phyloP scores from a whole-genome alignment of 2,113 vertebrate genomes.

The Panthera leo region DNA sequence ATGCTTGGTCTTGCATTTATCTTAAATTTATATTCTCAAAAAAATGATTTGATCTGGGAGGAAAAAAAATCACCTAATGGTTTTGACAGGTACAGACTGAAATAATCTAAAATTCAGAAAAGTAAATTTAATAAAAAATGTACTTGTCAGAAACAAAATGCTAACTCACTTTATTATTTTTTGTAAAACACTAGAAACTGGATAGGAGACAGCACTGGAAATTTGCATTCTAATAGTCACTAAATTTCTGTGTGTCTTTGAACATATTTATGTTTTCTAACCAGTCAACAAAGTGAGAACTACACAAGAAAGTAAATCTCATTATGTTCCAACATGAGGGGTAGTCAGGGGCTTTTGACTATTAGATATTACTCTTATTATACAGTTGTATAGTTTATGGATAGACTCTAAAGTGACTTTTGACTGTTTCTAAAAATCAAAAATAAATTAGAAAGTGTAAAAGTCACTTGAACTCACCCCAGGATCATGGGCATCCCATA shows the following conservation, averaged over 20 bases:
- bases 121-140: slow-evolving; percentile 3
- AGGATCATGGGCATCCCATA: not conserved
- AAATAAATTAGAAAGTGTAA: not conserved
- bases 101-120: slow-evolving; percentile 27
- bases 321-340: not conserved
- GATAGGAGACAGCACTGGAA: not conserved
- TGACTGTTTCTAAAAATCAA: not conserved
- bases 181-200: not conserved
- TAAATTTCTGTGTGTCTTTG: not conserved
- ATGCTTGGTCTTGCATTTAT: not conserved
- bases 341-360: not conserved
- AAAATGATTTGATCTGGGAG: not conserved
- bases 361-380: not conserved
- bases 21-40: not conserved
- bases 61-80: not conserved
- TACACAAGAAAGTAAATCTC: not conserved
- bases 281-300: not conserved
- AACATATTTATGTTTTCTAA: not conserved
- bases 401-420: not conserved
- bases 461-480: not conserved
- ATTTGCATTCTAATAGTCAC: not conserved
- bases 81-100: not conserved
- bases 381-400: not conserved
- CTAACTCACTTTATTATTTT: not conserved
- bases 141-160: not conserved